Percentiles rank a stretch among this genome's conserved stretches.
These are phyloP conservation scores for Calephelis nemesis DNA, from an alignment of 1,140 invertebrate genomes.

Conservation along the genomic window DNA sequence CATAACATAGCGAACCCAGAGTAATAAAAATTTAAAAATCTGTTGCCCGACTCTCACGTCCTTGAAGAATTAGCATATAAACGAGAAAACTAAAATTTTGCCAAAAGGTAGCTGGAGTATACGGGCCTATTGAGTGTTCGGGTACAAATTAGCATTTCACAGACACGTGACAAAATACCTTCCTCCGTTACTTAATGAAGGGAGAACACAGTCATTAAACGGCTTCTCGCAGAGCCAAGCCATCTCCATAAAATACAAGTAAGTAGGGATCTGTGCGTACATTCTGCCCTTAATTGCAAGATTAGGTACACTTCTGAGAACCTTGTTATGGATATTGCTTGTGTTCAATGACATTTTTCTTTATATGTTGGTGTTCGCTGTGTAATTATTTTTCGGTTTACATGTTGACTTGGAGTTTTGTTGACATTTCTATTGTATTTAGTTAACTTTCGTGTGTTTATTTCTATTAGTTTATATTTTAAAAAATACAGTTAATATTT, in stretches of 20 bases:
- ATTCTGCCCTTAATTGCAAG: conserved; percentile 24
- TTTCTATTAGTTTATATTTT: too few species aligned
- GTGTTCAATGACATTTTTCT: not conserved
- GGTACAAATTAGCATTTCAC: conserved; percentile 72
- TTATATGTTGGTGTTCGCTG: not conserved
- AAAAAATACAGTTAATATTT: too few species aligned
- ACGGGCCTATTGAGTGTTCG: conserved; percentile 63
- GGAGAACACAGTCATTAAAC: conserved; percentile 68
- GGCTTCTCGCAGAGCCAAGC: conserved; percentile 39
- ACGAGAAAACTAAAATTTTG: conserved; percentile 43
- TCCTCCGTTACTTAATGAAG: conserved; percentile 65
- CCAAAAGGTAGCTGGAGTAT: conserved; percentile 53
- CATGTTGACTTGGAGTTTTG: too few species aligned
- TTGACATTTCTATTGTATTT: too few species aligned
- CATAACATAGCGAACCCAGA: not conserved
- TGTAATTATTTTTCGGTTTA: not conserved
- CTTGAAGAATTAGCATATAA: conserved; percentile 32
- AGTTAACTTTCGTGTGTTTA: too few species aligned
- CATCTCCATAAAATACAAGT: conserved; percentile 33
- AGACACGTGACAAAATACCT: conserved; percentile 66
- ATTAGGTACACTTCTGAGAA: conserved; percentile 29
- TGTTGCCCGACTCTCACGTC: conserved; percentile 22
- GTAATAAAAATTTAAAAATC: conserved; percentile 19
- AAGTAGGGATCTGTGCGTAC: conserved; percentile 19
- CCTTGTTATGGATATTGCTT: not conserved